Evolutionary conservation across 2,113 vertebrate species (phyloP), one percentile per base, ranked within the genome.

Genomic region (Cranoglanis bouderius): DNA sequence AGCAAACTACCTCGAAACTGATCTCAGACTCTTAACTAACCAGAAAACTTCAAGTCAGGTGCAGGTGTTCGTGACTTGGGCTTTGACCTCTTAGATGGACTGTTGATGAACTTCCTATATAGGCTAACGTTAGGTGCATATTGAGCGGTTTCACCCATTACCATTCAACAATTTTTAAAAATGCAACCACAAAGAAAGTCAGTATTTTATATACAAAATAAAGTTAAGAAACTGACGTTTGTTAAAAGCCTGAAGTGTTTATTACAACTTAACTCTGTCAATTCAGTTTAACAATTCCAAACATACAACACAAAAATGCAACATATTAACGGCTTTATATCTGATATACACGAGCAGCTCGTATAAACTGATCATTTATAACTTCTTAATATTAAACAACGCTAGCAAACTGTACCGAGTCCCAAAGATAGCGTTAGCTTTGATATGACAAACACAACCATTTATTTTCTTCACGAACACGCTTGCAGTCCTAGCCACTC

Each of bases 121-220:
- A 3, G 40, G 2, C 21, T 21, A 53, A 19, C 77, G 3, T 57
- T 59, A 43, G 43, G 14, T 61, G n/a, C 4, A 81, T 0, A 53
- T 32, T 49, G n/a, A 14, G 26, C 43, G 6, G 26, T 77, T 49
- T 29, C 13, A 29, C n/a, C 7, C 38, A 18, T 40, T 40, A 51
- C 7, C n/a, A 40, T 82, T 59, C 0, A 12, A 82, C 32, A 57
- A 35, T 16, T 16, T 3, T 0, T 55, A 5, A 5, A 6, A 43
- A 24, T 0, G 12, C 10, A 8, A 7, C 0, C 2, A 2, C 1
- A 35, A 35, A 32, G 3, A 40, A 7, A 8, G 19, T 19, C 18
- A 10, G 19, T 38, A 8, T 40, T 9, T 24, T 40, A 43, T 43
- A 75, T 24, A 2, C 19, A 38, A 40, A 72, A 38, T 40, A 40